Evolutionary conservation across 2,888 invertebrate species (phyloP).

Genomic region (Pheosia gnoma): DNA sequence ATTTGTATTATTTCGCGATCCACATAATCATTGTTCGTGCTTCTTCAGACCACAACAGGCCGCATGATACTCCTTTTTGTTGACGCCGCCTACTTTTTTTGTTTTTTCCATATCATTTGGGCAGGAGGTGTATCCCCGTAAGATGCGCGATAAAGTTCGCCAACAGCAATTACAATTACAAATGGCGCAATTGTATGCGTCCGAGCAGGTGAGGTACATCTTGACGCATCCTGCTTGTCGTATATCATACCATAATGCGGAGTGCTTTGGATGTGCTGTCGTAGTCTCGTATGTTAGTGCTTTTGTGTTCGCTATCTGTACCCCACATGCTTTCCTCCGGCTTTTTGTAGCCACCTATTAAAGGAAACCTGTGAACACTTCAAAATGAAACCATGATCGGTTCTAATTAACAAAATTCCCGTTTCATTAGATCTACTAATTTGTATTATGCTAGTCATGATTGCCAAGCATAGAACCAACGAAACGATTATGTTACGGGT

Average conservation of each 20-base stretch:
- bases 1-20: constrained; percentile 52
- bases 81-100: constrained; percentile 82
- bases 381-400: background rate
- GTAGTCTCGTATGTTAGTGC: constrained; percentile 69
- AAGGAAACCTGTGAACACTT: background rate
- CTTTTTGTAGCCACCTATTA: constrained; percentile 42
- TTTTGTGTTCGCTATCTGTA: constrained; percentile 63
- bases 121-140: constrained; percentile 92
- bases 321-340: constrained; percentile 61
- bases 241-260: constrained; percentile 60
- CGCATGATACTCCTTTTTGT: constrained; percentile 80
- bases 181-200: constrained; percentile 83
- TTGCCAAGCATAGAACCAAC: constrained; percentile 15
- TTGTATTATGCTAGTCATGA: constrained; percentile 35
- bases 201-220: constrained; percentile 81
- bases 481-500: background rate
- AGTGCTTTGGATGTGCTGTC: constrained; percentile 83
- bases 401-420: constrained; percentile 27
- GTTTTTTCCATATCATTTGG: constrained; percentile 84
- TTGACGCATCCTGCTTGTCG: constrained; percentile 78
- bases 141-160: constrained; percentile 91
- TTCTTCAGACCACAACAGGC: constrained; percentile 65
- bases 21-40: constrained; percentile 56
- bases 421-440: constrained; percentile 40
- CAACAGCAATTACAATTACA: constrained; percentile 86